Percentiles rank a stretch among this genome's conserved stretches.
Evolutionary conservation across 1,140 invertebrate species (phyloP).

Genomic region (Argopecten irradians): DNA sequence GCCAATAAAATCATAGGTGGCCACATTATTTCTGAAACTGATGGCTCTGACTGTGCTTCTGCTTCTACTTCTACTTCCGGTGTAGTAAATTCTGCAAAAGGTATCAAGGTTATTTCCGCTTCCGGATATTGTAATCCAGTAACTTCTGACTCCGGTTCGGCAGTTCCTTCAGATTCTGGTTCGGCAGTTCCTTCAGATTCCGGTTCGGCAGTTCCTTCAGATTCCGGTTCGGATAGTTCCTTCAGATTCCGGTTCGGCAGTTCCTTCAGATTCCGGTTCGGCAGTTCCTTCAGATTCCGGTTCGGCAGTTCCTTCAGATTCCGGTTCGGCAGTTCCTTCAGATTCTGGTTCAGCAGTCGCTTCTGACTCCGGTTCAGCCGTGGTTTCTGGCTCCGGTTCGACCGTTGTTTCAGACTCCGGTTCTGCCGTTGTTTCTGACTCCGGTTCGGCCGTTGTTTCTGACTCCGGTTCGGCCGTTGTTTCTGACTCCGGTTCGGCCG

Average conservation of each 20-base stretch:
- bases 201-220: background rate
- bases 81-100: background rate
- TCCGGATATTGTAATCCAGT: conserved; percentile 14
- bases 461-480: background rate
- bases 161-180: background rate
- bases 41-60: conserved; percentile 45
- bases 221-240: background rate
- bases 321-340: conserved; percentile 13
- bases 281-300: conserved; percentile 28
- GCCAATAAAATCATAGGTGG: background rate
- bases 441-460: background rate
- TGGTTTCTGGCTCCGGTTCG: background rate
- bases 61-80: conserved; percentile 42
- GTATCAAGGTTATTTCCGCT: background rate
- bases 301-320: background rate
- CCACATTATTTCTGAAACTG: conserved; percentile 11
- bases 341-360: background rate
- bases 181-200: conserved; percentile 33
- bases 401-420: conserved; percentile 2
- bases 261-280: conserved; percentile 24
- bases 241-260: background rate
- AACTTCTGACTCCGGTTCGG: conserved; percentile 15
- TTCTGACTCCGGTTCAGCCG: background rate
- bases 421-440: background rate
- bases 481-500: background rate